Evolutionary conservation across 2,888 invertebrate genomes (phyloP).

Genomic region (Allolobophora icterica): DNA sequence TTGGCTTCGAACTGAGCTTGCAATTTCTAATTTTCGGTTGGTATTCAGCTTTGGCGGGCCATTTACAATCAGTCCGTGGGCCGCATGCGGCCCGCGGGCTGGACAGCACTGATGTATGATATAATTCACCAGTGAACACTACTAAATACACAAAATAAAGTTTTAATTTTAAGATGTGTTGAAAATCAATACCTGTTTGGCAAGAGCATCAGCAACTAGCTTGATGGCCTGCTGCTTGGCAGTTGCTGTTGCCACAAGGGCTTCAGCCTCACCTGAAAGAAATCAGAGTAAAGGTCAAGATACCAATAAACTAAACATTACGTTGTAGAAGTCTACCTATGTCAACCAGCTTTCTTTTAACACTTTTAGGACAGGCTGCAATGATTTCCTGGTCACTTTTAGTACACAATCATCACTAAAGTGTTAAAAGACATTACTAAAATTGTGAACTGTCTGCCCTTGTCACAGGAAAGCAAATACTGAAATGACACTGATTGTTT

Average conservation of each 20-base stretch:
- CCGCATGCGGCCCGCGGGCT: too few species aligned
- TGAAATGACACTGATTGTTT: not conserved
- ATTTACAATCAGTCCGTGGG: too few species aligned
- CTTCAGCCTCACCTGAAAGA: slow-evolving; percentile 77
- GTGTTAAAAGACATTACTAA: not conserved
- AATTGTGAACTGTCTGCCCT: not conserved
- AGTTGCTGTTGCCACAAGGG: slow-evolving; percentile 83
- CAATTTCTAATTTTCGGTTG: too few species aligned
- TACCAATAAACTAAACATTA: not conserved
- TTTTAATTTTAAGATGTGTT: not conserved
- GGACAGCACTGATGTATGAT: too few species aligned
- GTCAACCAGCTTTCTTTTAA: not conserved
- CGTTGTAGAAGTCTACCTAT: not conserved
- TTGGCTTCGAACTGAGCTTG: too few species aligned
- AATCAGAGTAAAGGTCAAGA: slow-evolving; percentile 22
- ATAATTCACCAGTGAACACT: not conserved
- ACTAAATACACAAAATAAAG: not conserved
- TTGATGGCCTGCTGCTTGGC: slow-evolving; percentile 85
- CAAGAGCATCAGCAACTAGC: slow-evolving; percentile 71
- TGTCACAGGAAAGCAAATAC: not conserved
- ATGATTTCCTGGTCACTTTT: too few species aligned
- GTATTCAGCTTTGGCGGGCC: too few species aligned
- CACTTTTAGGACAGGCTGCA: too few species aligned
- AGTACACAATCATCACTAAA: too few species aligned
- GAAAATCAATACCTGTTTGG: slow-evolving; percentile 40